phyloP scores from a whole-genome alignment of 2,113 vertebrate species.

The Pangasianodon hypophthalmus region DNA sequence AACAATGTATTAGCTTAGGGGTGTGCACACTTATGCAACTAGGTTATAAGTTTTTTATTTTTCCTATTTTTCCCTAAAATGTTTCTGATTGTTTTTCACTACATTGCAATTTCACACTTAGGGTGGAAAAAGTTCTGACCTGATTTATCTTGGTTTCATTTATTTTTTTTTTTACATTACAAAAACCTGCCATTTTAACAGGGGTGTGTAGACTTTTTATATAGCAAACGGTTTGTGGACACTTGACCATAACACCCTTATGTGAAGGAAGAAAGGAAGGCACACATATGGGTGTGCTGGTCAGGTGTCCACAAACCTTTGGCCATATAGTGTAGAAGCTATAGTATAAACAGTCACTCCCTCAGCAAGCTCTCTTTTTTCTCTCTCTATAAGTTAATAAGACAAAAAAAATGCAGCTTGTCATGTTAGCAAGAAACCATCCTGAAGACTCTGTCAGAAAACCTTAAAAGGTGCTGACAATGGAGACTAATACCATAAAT shows the following conservation, averaged over 20 bases:
- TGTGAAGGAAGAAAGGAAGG: not conserved
- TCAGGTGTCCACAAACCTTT: not conserved
- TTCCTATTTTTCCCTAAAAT: too few relatives aligned
- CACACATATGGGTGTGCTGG: not conserved
- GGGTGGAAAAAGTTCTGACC: too few relatives aligned
- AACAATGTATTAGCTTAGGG: too few relatives aligned
- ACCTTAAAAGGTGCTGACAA: not conserved
- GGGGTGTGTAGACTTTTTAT: not conserved
- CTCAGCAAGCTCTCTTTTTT: not conserved
- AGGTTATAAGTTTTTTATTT: too few relatives aligned
- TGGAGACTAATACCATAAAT: not conserved
- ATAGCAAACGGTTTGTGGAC: not conserved
- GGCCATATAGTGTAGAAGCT: not conserved
- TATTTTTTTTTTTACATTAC: too few relatives aligned
- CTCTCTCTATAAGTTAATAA: not conserved
- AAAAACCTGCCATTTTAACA: too few relatives aligned
- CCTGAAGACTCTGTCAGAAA: not conserved
- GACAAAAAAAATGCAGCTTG: not conserved
- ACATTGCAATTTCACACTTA: too few relatives aligned
- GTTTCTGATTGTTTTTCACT: too few relatives aligned
- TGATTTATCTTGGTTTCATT: too few relatives aligned
- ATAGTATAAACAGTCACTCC: not conserved
- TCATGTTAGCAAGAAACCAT: not conserved
- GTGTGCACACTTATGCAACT: too few relatives aligned
- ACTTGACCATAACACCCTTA: not conserved